A percentile compares a stretch with the other conserved stretches of the same genome.
Conservation (phyloP, 1,140 invertebrate genomes). For the Drosophila pandora region DNA sequence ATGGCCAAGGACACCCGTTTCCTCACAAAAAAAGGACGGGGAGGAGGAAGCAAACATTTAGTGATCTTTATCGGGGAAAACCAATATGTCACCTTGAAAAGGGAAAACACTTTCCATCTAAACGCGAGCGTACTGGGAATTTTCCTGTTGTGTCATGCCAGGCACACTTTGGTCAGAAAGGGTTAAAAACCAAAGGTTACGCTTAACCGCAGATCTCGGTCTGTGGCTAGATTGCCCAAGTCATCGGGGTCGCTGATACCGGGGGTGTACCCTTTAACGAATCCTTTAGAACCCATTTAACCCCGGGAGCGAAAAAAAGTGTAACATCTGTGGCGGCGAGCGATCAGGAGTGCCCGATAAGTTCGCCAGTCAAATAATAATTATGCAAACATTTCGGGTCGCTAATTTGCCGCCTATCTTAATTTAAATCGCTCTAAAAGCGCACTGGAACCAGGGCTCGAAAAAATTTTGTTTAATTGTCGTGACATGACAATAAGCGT, state of each 20-base stretch:
- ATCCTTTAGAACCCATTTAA: constrained; percentile 34
- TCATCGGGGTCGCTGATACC: constrained; percentile 53
- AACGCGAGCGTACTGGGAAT: constrained; percentile 24
- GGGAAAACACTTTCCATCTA: constrained; percentile 47
- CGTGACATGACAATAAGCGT: constrained; percentile 76
- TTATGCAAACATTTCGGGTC: constrained; percentile 79
- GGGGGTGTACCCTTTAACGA: constrained; percentile 42
- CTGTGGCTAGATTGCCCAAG: constrained; percentile 58
- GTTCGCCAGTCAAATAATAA: constrained; percentile 67
- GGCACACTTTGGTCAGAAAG: constrained; percentile 45
- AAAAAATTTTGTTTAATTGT: constrained; percentile 71
- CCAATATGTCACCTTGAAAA: constrained; percentile 75
- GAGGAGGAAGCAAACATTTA: constrained; percentile 48
- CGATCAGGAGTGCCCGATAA: constrained; percentile 64
- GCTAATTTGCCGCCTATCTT: constrained; percentile 80
- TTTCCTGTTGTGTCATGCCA: constrained; percentile 71
- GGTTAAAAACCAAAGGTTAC: constrained; percentile 76
- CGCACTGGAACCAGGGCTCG: constrained; percentile 58
- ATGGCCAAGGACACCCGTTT: constrained; percentile 1
- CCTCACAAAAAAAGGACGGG: constrained; percentile 7
- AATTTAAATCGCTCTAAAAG: constrained; percentile 78
- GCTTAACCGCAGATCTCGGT: constrained; percentile 52
- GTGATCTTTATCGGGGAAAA: constrained; percentile 63
- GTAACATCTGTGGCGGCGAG: constrained; percentile 69
- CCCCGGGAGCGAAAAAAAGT: constrained; percentile 50